These are phyloP conservation scores for Crax fasciolata DNA, from an alignment of 2,797 vertebrate genomes.

Conservation along the genomic window DNA sequence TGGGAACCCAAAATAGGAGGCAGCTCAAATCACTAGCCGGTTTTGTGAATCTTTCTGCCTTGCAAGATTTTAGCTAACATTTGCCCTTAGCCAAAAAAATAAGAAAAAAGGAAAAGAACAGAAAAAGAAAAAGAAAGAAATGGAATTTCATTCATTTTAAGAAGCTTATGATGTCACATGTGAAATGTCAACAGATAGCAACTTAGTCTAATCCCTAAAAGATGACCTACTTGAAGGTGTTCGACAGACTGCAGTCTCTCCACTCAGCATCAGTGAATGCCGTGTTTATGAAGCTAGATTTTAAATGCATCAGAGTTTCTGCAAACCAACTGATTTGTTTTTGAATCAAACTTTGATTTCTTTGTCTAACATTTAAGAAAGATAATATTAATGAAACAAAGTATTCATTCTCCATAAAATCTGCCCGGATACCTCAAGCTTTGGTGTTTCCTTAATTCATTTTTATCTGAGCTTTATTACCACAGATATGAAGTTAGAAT, in stretches of 20 bases:
- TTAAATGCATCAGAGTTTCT: constrained; percentile 45
- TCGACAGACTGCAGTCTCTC: constrained; percentile 43
- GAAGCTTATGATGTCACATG: constrained; percentile 74
- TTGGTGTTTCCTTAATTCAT: background rate
- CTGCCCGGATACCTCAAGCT: background rate
- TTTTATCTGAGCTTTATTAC: constrained; percentile 41
- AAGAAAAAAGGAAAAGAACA: background rate
- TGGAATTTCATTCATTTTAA: constrained; percentile 71
- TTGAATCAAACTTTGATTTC: constrained; percentile 36
- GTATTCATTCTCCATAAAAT: background rate
- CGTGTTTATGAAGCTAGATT: constrained; percentile 34
- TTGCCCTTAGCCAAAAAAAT: background rate
- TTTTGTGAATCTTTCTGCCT: constrained; percentile 29
- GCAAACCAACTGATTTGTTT: constrained; percentile 9
- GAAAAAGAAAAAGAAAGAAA: background rate
- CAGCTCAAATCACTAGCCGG: background rate
- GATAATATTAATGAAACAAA: constrained; percentile 3
- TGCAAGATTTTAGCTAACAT: constrained; percentile 8
- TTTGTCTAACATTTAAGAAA: background rate
- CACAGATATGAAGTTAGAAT: constrained; percentile 6
- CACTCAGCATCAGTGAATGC: background rate
- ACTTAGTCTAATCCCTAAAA: constrained; percentile 73
- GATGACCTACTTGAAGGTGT: constrained; percentile 79
- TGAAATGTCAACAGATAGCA: constrained; percentile 74
- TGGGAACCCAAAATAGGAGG: background rate